Percentiles rank a stretch among this genome's conserved stretches.
Conservation (phyloP, 2,888 invertebrate genomes). For the Dryobotodes eremita region DNA sequence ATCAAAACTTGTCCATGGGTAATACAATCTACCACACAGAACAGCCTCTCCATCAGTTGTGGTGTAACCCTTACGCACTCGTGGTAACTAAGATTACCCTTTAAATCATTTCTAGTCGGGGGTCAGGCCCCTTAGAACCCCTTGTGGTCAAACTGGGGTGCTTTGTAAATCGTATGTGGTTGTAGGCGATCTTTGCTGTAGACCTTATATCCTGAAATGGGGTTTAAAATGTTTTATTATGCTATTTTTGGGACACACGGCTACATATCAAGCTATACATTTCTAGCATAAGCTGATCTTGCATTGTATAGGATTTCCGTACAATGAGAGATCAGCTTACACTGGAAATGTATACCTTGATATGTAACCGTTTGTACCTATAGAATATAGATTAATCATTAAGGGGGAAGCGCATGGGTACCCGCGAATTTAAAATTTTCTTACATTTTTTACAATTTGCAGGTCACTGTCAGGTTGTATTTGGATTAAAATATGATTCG, state of each 20-base stretch:
- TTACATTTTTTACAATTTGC: too few relatives aligned
- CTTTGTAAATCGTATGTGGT: slow-evolving; percentile 62
- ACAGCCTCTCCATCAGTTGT: slow-evolving; percentile 52
- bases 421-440: too few relatives aligned
- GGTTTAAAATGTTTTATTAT: slow-evolving; percentile 9
- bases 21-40: slow-evolving; percentile 13
- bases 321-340: too few relatives aligned
- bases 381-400: neutral
- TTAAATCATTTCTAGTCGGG: slow-evolving; percentile 65
- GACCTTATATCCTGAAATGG: slow-evolving; percentile 16
- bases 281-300: too few relatives aligned
- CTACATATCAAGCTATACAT: too few relatives aligned
- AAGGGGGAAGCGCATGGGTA: too few relatives aligned
- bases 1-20: slow-evolving; percentile 51
- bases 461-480: too few relatives aligned
- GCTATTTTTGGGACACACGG: neutral
- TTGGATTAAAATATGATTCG: too few relatives aligned
- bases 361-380: neutral
- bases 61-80: slow-evolving; percentile 51
- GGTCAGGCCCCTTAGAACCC: slow-evolving; percentile 49
- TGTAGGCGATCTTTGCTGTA: slow-evolving; percentile 38
- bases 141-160: slow-evolving; percentile 56
- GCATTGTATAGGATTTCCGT: too few relatives aligned
- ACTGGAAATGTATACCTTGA: too few relatives aligned
- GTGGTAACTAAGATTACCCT: slow-evolving; percentile 64